Base-by-base conservation (phyloP, 1,140 invertebrate species). In the Grapholita molesta region DNA sequence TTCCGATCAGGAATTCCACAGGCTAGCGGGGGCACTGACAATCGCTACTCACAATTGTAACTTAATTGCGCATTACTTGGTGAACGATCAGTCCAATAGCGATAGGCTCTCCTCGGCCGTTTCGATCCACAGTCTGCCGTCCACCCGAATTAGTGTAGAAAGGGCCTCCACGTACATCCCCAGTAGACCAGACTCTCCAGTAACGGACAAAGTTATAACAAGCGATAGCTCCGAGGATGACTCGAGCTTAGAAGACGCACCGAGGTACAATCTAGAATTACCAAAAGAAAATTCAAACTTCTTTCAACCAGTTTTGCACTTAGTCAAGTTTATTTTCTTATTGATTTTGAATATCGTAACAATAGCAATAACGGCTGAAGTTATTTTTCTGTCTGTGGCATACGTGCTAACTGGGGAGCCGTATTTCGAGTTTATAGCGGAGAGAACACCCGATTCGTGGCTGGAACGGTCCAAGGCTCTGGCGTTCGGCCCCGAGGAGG, bases 121-220 rank as follows among this genome's bases (percentile, higher is more conserved):
- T n/a, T 86, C 88, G 2, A 85, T 90, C 12, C 80, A 83, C 55
- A 87, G 79, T 35, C 33, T 84, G 2, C 66, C 77, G 18, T 70
- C 79, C 18, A 23, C 15, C 15, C 30, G 32, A 0, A 8, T 75
- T 12, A 53, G 70, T 64, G 65, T 67, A 3, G 78, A 73, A 3
- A 66, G 32, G 28, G 25, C 61, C 3, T 48, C 57, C 3, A 64
- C 28, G 55, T 61, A 61, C n/a, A 15, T 30, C 25, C 55, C 55
- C 21, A 64, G 42, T 38, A 61, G 57, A 42, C 33, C 66, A 5
- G 38, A 67, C 9, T 67, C 68, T 38, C 55, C 55, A 9, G n/a
- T 15, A 1, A 61, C n/a, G 15, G 24, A 61, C 15, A 25, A 25
- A 25, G 15, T 28, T n/a, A 4, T 25, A n/a, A 18, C 55, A 3